Base-by-base conservation (phyloP, 2,888 invertebrate species). In the Melitaea athalia region DNA sequence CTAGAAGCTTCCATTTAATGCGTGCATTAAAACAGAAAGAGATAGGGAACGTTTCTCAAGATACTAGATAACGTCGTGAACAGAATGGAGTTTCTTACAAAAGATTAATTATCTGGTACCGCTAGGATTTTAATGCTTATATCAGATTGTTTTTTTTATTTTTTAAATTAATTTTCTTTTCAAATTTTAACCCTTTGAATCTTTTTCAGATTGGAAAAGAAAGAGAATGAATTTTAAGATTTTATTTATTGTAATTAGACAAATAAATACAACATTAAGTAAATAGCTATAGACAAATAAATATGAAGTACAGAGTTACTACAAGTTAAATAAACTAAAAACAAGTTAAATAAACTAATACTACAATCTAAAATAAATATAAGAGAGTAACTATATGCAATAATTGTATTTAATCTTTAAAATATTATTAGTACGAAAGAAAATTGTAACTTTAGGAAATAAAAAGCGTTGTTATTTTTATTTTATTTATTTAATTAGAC, bases 51-150 rank as follows among this genome's bases (percentile, higher is more conserved):
- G 76, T 76, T 73, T 75, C 76, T 78, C 79, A 78, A 79, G 78
- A 79, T 79, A 70, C 64, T 60, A 76, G 81, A 81, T 81, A 77
- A 76, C 72, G 77, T 77, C 76, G 70, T 65, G 68, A 68, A 69
- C 76, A 72, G 69, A 62, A 68, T 60, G 73, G 70, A 67, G 64
- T 65, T 63, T 57, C 65, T 62, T 70, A 64, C 75, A 75, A 75
- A 72, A 73, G 72, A 73, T 72, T 73, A 73, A 73, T 73, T 73
- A 73, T 73, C 62, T 67, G 64, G 59, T 72, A 65, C 67, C 64
- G 59, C 62, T 53, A 49, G 59, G 63, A 69, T 62, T 62, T 59
- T 57, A 65, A 42, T 59, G 61, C 61, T 64, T 62, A 62, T 57
- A 61, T 65, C 62, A 59, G 57, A 45, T 69, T 62, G 59, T 62